Base-by-base conservation (phyloP, 2,888 invertebrate species). In the Gandaritis pyraliata region DNA sequence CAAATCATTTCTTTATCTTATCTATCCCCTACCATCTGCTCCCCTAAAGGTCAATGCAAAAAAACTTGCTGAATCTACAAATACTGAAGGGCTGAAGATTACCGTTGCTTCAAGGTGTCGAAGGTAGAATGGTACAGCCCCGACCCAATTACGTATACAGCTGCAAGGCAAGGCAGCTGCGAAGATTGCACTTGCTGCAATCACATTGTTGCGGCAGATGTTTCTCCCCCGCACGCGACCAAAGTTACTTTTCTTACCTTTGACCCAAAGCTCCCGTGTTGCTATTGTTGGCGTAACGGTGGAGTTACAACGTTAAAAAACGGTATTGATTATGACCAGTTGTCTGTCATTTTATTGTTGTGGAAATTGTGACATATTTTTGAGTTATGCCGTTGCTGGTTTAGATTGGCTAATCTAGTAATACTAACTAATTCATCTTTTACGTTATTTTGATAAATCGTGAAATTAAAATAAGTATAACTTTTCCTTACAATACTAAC, bases 161-260 rank as follows among this genome's bases (percentile, higher is more conserved):
- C 68, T 66, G 66, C 59, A 39, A 13, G 30, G 23, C n/a, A 38
- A 23, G 29, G 36, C 70, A 70, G 70, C 66, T 70, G 69, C 45
- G 5, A 58, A 66, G 66, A 68, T 64, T 68, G 67, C 69, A 69
- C 69, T 69, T 69, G 67, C 39, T 62, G 60, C 61, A 50, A 59
- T 67, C 56, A 49, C 48, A 67, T 65, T 68, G 64, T 66, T 45
- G 49, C 30, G 23, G 61, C 68, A 69, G 68, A 65, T 67, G 68
- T 53, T 58, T 62, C 75, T 55, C 74, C 73, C 70, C 64, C 74
- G 80, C 80, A 78, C 80, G 78, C 74, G 80, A 53, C 61, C 71
- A 72, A 64, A 56, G 52, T 64, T 58, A 61, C 61, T 52, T 66
- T 66, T 66, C 58, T 72, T 78, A 80, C 74, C 81, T 79, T 75